Base-by-base conservation (phyloP, 2,888 invertebrate species). In the Limnephilus lunatus region DNA sequence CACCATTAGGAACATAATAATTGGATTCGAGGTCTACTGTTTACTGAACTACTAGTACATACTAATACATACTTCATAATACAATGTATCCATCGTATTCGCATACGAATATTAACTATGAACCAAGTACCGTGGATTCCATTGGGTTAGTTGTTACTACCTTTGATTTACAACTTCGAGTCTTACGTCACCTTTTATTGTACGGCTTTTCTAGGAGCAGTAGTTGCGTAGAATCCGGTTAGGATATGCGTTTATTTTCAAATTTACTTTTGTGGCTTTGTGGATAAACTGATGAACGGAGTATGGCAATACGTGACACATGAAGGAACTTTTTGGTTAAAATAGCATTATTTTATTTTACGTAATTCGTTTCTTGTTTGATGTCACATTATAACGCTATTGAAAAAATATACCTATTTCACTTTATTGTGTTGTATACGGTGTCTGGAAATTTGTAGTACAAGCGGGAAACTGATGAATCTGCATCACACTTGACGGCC, bases 171-270 rank as follows among this genome's bases (percentile, higher is more conserved):
- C 83, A 19, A n/a, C 35, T 35, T 39, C 35, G 35, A 35, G 25
- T 25, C 7, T 83, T 83, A 35, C 83, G 83, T 83, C 83, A 83
- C 83, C 35, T 83, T 83, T 83, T 83, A 83, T 83, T 83, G 35
- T 83, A 83, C 83, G 19, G 35, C 83, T 83, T 83, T 83, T 83
- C 83, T 83, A 83, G 83, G 32, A 83, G 83, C 83, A 39, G 83
- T 83, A 35, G 35, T 39, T n/a, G 9, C 25, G 25, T 83, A 83
- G n/a, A 83, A 83, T 83, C 83, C 83, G 83, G 83, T 83, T 83
- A 39, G 35, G 32, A 30, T 32, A 83, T 83, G 5, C 0, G 5
- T 19, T 9, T 68, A 68, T 68, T 68, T 68, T 68, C 68, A 68
- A 68, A 68, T n/a, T n/a, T 9, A 1, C 9, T 68, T 68, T n/a